These are phyloP conservation scores for Drosophila phalerata DNA, from an alignment of 2,888 invertebrate species.

Conservation along the genomic window DNA sequence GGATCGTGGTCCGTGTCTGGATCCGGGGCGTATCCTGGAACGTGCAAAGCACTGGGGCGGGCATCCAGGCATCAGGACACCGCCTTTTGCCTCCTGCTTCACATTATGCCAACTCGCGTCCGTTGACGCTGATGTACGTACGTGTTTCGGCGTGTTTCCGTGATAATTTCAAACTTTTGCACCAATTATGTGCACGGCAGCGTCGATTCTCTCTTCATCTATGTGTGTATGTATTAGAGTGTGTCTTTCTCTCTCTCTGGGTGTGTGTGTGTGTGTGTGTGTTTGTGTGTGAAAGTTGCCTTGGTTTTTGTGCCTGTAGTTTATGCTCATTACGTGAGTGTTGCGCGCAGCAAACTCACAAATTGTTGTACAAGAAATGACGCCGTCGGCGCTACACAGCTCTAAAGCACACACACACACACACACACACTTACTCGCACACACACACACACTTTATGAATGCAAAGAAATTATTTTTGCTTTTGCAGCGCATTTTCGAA, in stretches of 20 bases:
- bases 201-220: slow-evolving; percentile 60
- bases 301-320: slow-evolving; percentile 72
- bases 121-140: slow-evolving; percentile 75
- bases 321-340: slow-evolving; percentile 79
- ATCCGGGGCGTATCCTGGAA: slow-evolving; percentile 40
- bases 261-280: slow-evolving; percentile 24
- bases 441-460: slow-evolving; percentile 25
- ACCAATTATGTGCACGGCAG: slow-evolving; percentile 78
- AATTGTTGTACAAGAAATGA: slow-evolving; percentile 77
- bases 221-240: slow-evolving; percentile 22
- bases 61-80: slow-evolving; percentile 22
- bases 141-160: slow-evolving; percentile 78
- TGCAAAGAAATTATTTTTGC: slow-evolving; percentile 74
- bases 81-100: slow-evolving; percentile 27
- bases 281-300: slow-evolving; percentile 44
- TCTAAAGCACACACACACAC: slow-evolving; percentile 22
- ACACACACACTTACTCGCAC: slow-evolving; percentile 15
- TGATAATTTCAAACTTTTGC: slow-evolving; percentile 80
- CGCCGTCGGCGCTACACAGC: slow-evolving; percentile 67
- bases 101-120: slow-evolving; percentile 64
- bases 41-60: slow-evolving; percentile 23
- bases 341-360: slow-evolving; percentile 74
- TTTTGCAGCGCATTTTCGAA: slow-evolving; percentile 68
- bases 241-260: slow-evolving; percentile 3
- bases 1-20: slow-evolving; percentile 1